phyloP scores from a whole-genome alignment of 1,140 invertebrate species.

The Danaus melanippus region DNA sequence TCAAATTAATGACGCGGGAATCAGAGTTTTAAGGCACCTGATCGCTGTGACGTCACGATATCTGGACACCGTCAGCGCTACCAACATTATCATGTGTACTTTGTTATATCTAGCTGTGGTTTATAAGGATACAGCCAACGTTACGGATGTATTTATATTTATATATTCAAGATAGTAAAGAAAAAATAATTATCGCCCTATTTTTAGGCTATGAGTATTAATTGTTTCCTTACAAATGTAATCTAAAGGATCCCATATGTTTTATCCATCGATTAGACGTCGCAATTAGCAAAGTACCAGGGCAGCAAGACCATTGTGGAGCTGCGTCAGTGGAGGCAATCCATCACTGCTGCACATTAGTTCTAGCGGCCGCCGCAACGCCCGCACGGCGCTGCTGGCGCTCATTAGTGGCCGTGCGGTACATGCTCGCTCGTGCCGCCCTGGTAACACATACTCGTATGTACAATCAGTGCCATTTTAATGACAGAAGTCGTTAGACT shows the following conservation, averaged over 20 bases:
- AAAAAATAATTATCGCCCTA: no score
- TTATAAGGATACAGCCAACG: no score
- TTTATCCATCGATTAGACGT: slow-evolving; percentile 13
- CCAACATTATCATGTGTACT: no score
- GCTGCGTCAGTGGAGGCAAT: slow-evolving; percentile 33
- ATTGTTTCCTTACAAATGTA: no score
- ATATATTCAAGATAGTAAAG: no score
- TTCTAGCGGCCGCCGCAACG: slow-evolving; percentile 47
- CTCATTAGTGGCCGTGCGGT: slow-evolving; percentile 58
- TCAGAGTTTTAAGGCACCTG: slow-evolving; percentile 29
- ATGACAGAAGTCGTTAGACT: slow-evolving; percentile 1
- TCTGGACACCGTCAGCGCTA: slow-evolving; percentile 1
- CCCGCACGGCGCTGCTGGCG: slow-evolving; percentile 57
- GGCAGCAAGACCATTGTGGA: slow-evolving; percentile 14
- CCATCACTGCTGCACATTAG: slow-evolving; percentile 61
- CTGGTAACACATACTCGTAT: slow-evolving; percentile 30
- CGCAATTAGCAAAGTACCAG: slow-evolving; percentile 20
- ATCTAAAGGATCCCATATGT: no score
- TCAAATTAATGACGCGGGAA: slow-evolving; percentile 35
- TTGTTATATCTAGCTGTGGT: no score
- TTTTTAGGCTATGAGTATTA: no score
- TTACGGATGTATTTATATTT: no score
- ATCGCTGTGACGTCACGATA: slow-evolving; percentile 22
- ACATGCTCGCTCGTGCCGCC: slow-evolving; percentile 29
- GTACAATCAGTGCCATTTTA: slow-evolving; percentile 2